Conservation (phyloP, 2,797 vertebrate genomes). For the Dendrocincla fuliginosa region DNA sequence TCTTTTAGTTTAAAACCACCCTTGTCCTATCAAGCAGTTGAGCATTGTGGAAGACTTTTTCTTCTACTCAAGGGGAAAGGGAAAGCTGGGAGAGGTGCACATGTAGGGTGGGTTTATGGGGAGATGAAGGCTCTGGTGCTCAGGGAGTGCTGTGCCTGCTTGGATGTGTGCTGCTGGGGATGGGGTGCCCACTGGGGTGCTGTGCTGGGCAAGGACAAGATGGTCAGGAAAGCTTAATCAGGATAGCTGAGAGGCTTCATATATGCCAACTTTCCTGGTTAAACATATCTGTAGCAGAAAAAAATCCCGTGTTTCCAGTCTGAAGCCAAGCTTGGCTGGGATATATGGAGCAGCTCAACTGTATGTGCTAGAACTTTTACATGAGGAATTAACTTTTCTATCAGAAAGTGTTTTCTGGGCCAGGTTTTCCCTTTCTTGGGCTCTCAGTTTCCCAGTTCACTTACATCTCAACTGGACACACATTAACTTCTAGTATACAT, state of each 20-base stretch:
- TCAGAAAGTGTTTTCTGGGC: background rate
- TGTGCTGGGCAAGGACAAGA: background rate
- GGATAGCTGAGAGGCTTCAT: background rate
- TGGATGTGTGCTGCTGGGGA: fast-evolving
- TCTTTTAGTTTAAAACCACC: background rate
- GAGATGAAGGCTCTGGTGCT: background rate
- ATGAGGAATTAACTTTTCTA: background rate
- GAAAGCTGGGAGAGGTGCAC: background rate
- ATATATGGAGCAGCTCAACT: background rate
- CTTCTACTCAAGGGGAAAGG: background rate
- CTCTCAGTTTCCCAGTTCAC: background rate
- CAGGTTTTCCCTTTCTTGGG: background rate
- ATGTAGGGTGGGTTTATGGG: background rate
- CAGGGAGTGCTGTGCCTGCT: background rate
- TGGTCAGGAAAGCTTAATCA: background rate
- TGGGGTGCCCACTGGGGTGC: background rate
- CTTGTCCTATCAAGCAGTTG: fast-evolving
- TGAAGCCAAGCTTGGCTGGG: background rate
- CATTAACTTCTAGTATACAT: background rate
- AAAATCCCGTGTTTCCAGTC: background rate
- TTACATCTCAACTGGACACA: background rate
- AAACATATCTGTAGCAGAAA: background rate
- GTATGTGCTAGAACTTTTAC: background rate
- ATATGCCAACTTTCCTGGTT: background rate
- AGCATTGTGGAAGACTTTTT: background rate